phyloP scores from a whole-genome alignment of 2,113 vertebrate species.

The Andinoacara biseriatus region DNA sequence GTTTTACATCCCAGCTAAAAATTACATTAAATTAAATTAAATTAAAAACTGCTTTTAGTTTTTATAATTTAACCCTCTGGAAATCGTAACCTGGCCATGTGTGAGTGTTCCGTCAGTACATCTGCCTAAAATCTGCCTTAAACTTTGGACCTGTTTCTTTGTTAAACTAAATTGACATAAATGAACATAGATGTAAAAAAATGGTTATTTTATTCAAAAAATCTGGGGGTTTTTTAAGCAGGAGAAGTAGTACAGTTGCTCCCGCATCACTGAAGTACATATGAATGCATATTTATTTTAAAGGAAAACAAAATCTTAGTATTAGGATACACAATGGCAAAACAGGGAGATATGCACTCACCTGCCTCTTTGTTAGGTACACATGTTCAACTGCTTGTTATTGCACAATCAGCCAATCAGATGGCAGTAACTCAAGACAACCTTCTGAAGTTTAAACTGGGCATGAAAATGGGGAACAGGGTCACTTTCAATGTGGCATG shows the following conservation, averaged over 20 bases:
- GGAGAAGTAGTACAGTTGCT: not conserved
- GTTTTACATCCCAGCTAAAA: constrained; percentile 2
- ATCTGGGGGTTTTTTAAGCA: too few relatives aligned
- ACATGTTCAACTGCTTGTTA: not conserved
- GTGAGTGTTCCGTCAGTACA: not conserved
- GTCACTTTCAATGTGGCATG: not conserved
- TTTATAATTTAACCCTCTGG: not conserved
- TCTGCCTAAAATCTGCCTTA: not conserved
- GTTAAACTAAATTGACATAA: not conserved
- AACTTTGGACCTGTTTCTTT: not conserved
- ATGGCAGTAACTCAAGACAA: not conserved
- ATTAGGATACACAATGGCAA: not conserved
- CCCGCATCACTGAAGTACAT: not conserved
- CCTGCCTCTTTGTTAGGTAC: not conserved
- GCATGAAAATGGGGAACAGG: not conserved
- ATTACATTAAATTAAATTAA: not conserved
- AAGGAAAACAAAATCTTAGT: too few relatives aligned
- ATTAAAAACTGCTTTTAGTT: not conserved
- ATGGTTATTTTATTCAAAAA: not conserved
- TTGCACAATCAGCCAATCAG: not conserved
- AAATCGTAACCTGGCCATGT: not conserved
- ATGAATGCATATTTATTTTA: too few relatives aligned
- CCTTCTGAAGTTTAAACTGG: not conserved
- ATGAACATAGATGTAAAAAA: not conserved
- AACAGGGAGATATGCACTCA: not conserved